phyloP scores from a whole-genome alignment of 2,113 vertebrate species.

The Zosterops lateralis region DNA sequence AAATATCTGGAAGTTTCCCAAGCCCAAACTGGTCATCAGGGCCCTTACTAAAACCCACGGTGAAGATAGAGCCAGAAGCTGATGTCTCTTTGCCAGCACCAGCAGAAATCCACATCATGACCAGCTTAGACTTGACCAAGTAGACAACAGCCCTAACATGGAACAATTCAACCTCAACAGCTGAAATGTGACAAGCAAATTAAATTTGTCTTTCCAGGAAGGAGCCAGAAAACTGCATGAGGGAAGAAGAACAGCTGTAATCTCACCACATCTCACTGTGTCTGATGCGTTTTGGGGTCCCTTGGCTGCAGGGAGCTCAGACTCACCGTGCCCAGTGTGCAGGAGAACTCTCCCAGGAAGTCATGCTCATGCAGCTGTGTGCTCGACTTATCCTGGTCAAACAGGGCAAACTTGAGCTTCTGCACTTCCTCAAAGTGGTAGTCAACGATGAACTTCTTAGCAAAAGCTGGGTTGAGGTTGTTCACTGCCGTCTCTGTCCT shows the following conservation, averaged over 20 bases:
- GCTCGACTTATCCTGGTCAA: slow-evolving; percentile 96
- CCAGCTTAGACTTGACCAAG: neutral
- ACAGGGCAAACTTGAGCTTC: slow-evolving; percentile 95
- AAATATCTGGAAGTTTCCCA: neutral
- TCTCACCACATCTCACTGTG: rapidly evolving
- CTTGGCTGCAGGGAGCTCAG: neutral
- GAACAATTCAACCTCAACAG: neutral
- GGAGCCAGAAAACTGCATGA: neutral
- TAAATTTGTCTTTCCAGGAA: neutral
- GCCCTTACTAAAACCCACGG: neutral
- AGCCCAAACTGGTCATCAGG: neutral
- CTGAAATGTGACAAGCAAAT: neutral
- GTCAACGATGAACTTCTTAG: slow-evolving; percentile 91
- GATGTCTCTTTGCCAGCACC: neutral
- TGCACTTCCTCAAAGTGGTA: slow-evolving; percentile 97
- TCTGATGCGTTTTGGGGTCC: neutral
- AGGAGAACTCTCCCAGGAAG: slow-evolving; percentile 93
- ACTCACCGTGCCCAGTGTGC: slow-evolving; percentile 89
- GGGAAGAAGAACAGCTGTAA: neutral
- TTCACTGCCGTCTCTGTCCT: slow-evolving; percentile 94
- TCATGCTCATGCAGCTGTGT: slow-evolving; percentile 91
- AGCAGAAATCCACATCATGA: neutral
- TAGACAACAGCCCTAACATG: rapidly evolving
- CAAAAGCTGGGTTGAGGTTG: slow-evolving; percentile 95
- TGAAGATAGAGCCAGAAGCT: neutral